Base-by-base conservation (phyloP, 2,113 vertebrate species). In the Perca fluviatilis region DNA sequence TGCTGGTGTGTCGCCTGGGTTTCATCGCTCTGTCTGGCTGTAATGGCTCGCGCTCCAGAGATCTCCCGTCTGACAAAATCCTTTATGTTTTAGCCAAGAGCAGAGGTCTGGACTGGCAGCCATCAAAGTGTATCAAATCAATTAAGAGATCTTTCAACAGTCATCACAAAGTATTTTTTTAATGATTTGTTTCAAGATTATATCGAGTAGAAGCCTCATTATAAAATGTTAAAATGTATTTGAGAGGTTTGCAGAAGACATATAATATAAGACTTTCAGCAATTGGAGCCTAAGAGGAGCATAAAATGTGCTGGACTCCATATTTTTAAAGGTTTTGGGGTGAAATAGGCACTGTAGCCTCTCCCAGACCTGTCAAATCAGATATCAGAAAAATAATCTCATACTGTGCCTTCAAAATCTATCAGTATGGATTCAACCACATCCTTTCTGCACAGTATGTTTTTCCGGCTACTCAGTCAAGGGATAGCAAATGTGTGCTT, bases 351-450 rank as follows among this genome's bases (percentile, higher is more conserved):
- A 51, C 43, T 3, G 4, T 60, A 80, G 62, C 53, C 57, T 81
- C 74, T 79, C 14, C 6, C 49, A 43, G 63, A 73, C 69, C 74
- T 79, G 80, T 85, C 23, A 43, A 81, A 85, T 92, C 81, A 82
- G 80, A 83, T 81, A 7, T 58, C 30, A 51, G 62, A 88, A 80
- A 77, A 84, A 91, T 80, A 33, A 60, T 64, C 69, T 53, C n/a
- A 2, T 67, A 14, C 67, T 25, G 58, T 27, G 43, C 49, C 53
- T 81, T 58, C 36, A 36, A 79, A 84, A 47, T 89, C 61, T 76
- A 78, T 86, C 80, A 36, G 51, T n/a, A 60, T 62, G 43, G 72
- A 63, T 77, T 84, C 53, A 51, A 46, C 46, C 18, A 11, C 33
- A 51, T 47, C 61, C 50, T 66, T 76, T 81, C 77, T 75, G 73